Conservation (phyloP, 2,888 invertebrate species). For the Phytoseiulus persimilis region DNA sequence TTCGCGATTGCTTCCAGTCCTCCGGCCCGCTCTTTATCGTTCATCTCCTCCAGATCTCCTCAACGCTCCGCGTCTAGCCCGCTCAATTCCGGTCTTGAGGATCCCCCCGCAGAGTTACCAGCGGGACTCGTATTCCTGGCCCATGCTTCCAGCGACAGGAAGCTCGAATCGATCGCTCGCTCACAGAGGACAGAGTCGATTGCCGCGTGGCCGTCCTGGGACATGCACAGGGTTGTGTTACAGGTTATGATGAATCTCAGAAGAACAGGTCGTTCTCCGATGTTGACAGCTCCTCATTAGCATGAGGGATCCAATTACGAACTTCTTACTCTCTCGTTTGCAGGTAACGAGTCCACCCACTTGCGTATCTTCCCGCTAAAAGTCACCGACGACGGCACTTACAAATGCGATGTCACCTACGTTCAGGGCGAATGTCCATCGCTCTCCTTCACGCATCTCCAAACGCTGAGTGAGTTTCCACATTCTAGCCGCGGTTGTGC, state of each 20-base stretch:
- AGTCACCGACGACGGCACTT: constrained; percentile 67
- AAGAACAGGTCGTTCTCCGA: too few relatives aligned
- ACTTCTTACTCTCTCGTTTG: background rate
- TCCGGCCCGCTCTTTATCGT: background rate
- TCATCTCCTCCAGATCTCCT: background rate
- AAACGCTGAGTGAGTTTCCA: constrained; percentile 41
- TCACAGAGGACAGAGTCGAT: too few relatives aligned
- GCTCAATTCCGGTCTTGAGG: background rate
- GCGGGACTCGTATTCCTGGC: too few relatives aligned
- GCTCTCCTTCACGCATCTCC: constrained; percentile 45
- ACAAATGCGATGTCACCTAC: constrained; percentile 61
- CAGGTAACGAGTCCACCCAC: constrained; percentile 36
- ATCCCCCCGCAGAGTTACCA: background rate
- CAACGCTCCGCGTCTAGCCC: background rate
- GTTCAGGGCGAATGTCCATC: constrained; percentile 46
- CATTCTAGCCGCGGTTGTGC: too few relatives aligned
- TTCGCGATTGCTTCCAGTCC: background rate
- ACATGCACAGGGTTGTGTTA: too few relatives aligned
- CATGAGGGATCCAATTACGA: too few relatives aligned
- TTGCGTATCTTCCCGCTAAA: constrained; percentile 62
- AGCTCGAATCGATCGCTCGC: too few relatives aligned
- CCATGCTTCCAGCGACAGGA: too few relatives aligned
- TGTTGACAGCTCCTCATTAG: too few relatives aligned
- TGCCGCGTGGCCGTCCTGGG: too few relatives aligned
- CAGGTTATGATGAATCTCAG: too few relatives aligned